Percentiles rank a stretch among this genome's conserved stretches.
Evolutionary conservation across 2,888 invertebrate genomes (phyloP).

Genomic region (Leptogaster cylindrica): DNA sequence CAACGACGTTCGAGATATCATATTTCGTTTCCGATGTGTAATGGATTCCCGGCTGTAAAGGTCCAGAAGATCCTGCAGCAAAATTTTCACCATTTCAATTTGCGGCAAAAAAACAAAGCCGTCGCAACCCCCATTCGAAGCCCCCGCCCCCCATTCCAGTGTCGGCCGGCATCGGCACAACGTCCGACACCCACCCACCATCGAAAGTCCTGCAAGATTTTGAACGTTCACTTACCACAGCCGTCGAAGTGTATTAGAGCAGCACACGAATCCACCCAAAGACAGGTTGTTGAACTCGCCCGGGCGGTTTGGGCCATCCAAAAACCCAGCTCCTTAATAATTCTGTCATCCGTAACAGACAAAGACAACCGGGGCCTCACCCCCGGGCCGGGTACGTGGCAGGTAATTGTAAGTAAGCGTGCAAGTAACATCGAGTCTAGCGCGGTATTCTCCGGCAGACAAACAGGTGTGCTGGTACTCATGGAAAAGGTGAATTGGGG

Average conservation of each 20-base stretch:
- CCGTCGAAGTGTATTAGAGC: constrained; percentile 18
- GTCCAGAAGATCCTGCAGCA: neutral
- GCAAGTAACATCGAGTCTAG: constrained; percentile 29
- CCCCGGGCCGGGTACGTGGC: neutral
- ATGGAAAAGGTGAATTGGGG: constrained; percentile 25
- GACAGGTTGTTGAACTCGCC: constrained; percentile 10
- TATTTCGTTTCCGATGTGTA: constrained; percentile 1
- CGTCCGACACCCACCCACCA: too few relatives aligned
- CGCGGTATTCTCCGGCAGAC: constrained; percentile 37
- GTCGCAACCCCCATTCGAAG: too few relatives aligned
- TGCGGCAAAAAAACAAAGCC: neutral
- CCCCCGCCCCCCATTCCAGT: neutral
- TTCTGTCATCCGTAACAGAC: constrained; percentile 40
- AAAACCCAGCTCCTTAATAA: constrained; percentile 39
- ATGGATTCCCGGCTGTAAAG: neutral
- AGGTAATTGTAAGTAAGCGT: constrained; percentile 36
- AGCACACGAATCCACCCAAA: neutral
- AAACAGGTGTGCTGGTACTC: constrained; percentile 46
- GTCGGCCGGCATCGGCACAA: neutral
- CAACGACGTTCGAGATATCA: too few relatives aligned
- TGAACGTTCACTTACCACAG: neutral
- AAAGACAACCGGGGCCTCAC: constrained; percentile 4
- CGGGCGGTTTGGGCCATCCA: constrained; percentile 27
- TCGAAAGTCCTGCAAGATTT: constrained; percentile 8
- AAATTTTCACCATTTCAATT: neutral